These are phyloP conservation scores for Lasioglossum figueresi DNA, from an alignment of 2,888 invertebrate species.

Conservation along the genomic window DNA sequence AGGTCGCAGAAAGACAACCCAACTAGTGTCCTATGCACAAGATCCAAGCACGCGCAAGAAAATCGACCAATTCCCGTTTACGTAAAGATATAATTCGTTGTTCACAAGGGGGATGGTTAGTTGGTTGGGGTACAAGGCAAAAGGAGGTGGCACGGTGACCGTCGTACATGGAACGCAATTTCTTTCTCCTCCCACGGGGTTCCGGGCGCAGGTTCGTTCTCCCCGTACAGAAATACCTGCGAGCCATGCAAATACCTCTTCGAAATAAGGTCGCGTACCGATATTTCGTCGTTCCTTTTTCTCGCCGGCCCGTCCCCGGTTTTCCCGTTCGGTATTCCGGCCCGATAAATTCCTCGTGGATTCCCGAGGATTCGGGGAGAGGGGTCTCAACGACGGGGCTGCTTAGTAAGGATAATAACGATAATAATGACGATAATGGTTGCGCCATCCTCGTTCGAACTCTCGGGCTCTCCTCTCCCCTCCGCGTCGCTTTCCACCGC, in stretches of 20 bases:
- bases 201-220: slow-evolving; percentile 36
- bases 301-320: slow-evolving; percentile 23
- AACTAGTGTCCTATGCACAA: not conserved
- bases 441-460: slow-evolving; percentile 26
- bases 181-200: slow-evolving; percentile 21
- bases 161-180: slow-evolving; percentile 54
- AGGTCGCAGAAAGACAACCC: no score
- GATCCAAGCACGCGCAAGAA: not conserved
- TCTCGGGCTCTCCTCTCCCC: not conserved
- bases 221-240: slow-evolving; percentile 59
- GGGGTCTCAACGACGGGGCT: slow-evolving; percentile 44
- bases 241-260: slow-evolving; percentile 69
- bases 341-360: slow-evolving; percentile 72
- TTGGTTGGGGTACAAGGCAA: not conserved
- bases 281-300: slow-evolving; percentile 65
- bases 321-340: slow-evolving; percentile 62
- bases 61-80: not conserved
- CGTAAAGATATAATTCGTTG: slow-evolving; percentile 31
- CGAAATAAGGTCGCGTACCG: slow-evolving; percentile 68
- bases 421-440: slow-evolving; percentile 71
- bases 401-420: slow-evolving; percentile 69
- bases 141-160: slow-evolving; percentile 4
- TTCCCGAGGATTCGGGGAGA: slow-evolving; percentile 57
- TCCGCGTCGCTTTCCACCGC: not conserved
- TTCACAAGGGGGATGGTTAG: not conserved